Evolutionary conservation across 1,140 invertebrate species (phyloP).

Genomic region (Drosophila virilis): DNA sequence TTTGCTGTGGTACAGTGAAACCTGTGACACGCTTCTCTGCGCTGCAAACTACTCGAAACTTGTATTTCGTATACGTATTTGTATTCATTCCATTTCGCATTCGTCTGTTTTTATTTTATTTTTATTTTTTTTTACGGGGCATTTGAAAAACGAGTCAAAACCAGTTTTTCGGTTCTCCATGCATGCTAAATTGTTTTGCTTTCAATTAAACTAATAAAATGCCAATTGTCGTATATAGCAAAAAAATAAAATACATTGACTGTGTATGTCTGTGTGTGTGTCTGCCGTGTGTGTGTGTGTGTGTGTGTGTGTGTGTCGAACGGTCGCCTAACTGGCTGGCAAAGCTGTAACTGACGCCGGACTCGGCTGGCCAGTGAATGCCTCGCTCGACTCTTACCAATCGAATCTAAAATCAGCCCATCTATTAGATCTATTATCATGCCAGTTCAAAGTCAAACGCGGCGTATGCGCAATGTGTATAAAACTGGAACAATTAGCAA

Average conservation of each 20-base stretch:
- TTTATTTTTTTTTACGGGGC: conserved; percentile 60
- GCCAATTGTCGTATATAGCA: conserved; percentile 61
- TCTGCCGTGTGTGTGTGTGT: conserved; percentile 13
- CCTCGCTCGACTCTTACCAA: conserved; percentile 18
- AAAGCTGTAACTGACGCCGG: conserved; percentile 24
- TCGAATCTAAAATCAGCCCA: conserved; percentile 1
- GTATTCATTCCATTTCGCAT: conserved; percentile 28
- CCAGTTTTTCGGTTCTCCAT: conserved; percentile 64
- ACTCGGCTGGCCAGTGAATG: conserved; percentile 41
- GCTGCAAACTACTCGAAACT: conserved; percentile 42
- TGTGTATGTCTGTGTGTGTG: conserved; percentile 4
- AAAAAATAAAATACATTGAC: not conserved
- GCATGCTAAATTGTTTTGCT: conserved; percentile 77
- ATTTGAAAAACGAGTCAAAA: conserved; percentile 74
- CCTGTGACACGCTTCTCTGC: conserved; percentile 76
- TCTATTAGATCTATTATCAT: not conserved
- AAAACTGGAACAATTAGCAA: not conserved
- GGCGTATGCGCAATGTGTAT: conserved; percentile 10
- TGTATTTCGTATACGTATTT: conserved; percentile 19
- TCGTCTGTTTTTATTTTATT: conserved; percentile 41
- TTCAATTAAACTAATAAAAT: conserved; percentile 83
- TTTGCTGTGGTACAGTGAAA: conserved; percentile 50
- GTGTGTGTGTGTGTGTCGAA: conserved; percentile 45
- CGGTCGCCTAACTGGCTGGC: conserved; percentile 78
- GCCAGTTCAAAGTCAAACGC: conserved; percentile 14